Base-by-base conservation (phyloP, 2,113 vertebrate genomes). In the Vulpes ferrilata region DNA sequence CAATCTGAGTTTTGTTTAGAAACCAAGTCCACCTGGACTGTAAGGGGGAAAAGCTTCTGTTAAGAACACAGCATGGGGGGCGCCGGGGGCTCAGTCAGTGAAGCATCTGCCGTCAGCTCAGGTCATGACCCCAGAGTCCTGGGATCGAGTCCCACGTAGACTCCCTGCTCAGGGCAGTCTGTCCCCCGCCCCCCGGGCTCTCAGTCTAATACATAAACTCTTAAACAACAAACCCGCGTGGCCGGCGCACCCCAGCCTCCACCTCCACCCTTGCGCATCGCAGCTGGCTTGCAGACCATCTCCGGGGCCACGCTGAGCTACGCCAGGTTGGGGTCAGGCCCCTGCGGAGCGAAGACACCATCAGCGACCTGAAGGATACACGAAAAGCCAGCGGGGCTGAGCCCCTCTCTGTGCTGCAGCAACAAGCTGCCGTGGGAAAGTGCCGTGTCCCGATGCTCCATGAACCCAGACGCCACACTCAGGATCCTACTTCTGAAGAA, bases 371-470 rank as follows among this genome's bases (percentile, higher is more conserved):
- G 15, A 16, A 78, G 74, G 43, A 43, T 15, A 3, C 3, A 25
- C 5, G 4, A 78, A 30, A 51, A 30, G 74, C 43, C 43, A 2
- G 16, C 7, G 74, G 43, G 74, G 43, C 43, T n/a, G 32, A 69
- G 67, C 3, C 32, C 15, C 15, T 69, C 16, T 20, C 67, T 69
- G 32, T 69, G 67, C 67, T 9, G 13, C 74, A 30, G 74, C 15
- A 7, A 78, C 43, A 7, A 30, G 38, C 22, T 8, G 7, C 43
- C 3, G 1, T 30, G 74, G 12, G 43, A 78, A 51, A 15, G 38
- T 3, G 15, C 25, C 2, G 13, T 2, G 13, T 17, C 10, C 3
- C 13, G 0, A 19, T 0, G 6, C 55, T 59, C 32, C 11, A 10
- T 1, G 55, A 51, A 5, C 12, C 51, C 55, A 6, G 32, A 79